These are phyloP conservation scores for Leucoma salicis DNA, from an alignment of 2,888 invertebrate genomes.

Conservation along the genomic window DNA sequence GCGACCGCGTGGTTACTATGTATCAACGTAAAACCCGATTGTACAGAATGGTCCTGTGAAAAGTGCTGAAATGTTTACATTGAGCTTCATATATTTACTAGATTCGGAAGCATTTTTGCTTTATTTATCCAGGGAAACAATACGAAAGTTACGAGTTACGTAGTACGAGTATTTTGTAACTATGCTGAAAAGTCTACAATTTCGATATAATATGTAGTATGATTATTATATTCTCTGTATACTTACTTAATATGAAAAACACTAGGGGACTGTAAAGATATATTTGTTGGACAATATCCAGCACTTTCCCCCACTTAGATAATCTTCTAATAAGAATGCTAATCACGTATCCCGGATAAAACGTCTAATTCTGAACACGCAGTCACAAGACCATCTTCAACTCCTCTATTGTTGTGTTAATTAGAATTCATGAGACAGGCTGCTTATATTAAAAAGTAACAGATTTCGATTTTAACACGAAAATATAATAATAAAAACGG, in stretches of 20 bases:
- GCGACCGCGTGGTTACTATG: conserved; percentile 40
- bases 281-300: too few relatives aligned
- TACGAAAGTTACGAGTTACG: too few relatives aligned
- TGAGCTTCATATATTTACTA: conserved; percentile 18
- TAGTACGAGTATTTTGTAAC: too few relatives aligned
- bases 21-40: conserved; percentile 32
- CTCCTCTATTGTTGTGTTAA: conserved; percentile 36
- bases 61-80: conserved; percentile 23
- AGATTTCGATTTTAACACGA: conserved; percentile 2
- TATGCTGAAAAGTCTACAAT: too few relatives aligned
- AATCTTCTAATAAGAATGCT: conserved; percentile 24
- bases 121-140: too few relatives aligned
- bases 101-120: conserved; percentile 12
- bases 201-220: too few relatives aligned
- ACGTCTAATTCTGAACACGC: conserved; percentile 34
- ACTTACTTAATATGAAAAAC: too few relatives aligned
- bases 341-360: conserved; percentile 30
- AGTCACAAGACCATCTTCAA: conserved; percentile 29
- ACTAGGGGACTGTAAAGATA: too few relatives aligned
- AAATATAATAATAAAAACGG: too few relatives aligned
- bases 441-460: conserved; percentile 25
- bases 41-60: conserved; percentile 21
- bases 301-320: too few relatives aligned
- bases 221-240: too few relatives aligned
- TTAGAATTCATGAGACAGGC: conserved; percentile 32